These are phyloP conservation scores for Anhinga rufa DNA, from an alignment of 2,113 vertebrate genomes.

Conservation along the genomic window DNA sequence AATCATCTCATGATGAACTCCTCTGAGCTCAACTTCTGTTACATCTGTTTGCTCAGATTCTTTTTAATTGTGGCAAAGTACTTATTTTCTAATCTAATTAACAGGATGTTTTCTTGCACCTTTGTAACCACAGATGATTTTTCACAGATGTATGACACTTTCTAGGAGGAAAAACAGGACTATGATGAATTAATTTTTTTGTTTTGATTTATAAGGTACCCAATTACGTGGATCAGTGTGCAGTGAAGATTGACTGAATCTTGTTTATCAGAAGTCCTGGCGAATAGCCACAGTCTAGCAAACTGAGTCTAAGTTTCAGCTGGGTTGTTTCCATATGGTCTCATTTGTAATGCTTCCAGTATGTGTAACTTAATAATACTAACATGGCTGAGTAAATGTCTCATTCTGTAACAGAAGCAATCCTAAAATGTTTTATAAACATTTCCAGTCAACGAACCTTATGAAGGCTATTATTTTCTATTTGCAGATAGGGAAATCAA, in stretches of 20 bases:
- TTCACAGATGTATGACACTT: not conserved
- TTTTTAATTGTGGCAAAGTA: not conserved
- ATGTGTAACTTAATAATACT: not conserved
- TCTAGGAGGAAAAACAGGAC: not conserved
- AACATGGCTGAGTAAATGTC: not conserved
- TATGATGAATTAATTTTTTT: not conserved
- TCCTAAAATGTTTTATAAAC: not conserved
- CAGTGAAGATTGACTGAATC: not conserved
- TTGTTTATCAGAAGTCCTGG: not conserved
- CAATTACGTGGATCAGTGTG: not conserved
- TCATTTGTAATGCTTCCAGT: not conserved
- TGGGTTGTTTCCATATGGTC: not conserved
- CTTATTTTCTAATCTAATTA: not conserved
- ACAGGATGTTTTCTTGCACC: not conserved
- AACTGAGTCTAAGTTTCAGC: not conserved
- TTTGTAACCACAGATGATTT: not conserved
- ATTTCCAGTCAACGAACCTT: not conserved
- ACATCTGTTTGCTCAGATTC: not conserved
- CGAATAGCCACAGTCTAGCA: not conserved
- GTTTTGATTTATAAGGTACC: not conserved
- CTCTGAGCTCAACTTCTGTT: not conserved
- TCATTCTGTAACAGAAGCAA: not conserved
- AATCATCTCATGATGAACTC: not conserved
- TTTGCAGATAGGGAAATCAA: not conserved
- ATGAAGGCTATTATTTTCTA: not conserved